Base-by-base conservation (phyloP, 2,888 invertebrate species). In the Nebria brevicollis region DNA sequence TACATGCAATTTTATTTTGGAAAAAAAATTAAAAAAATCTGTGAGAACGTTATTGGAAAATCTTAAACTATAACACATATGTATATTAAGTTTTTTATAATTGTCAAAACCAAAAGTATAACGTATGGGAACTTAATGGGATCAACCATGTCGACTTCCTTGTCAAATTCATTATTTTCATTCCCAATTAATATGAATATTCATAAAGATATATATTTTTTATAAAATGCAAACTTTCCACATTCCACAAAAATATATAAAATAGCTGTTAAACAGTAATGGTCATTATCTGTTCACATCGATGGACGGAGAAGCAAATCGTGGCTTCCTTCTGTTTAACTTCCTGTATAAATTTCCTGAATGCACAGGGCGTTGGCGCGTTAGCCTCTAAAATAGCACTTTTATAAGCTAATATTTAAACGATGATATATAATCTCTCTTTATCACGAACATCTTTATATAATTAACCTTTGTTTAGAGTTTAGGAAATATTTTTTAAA, bases 331-430 rank as follows among this genome's bases (percentile, higher is more conserved):
- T 54, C 77, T 15, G 68, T 64, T 73, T 78, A 13, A 41, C 73
- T 78, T 78, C 78, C 78, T 78, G 73, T 42, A 13, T 78, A 66
- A 64, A 78, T 78, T 78, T 78, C 78, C 78, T 73, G 72, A 78
- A 78, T 78, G 78, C 43, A 66, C 41, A 34, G 20, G 72, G 54
- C 66, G 72, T 26, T 78, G 73, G 78, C 13, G 77, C 72, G 72
- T 76, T 77, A 72, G 72, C 64, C 70, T n/a, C 25, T 72, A 73
- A 65, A 72, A 66, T 41, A 70, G 72, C 54, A 54, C 54, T 54
- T 54, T 54, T 34, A 34, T 34, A 20, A n/a, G 6, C 75, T 75
- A 76, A 34, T 34, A 34, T 34, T 34, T 54, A 54, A 54, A 54
- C 54, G 54, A 54, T 54, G 54, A 54, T 2, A 54, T 11, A 54